These are phyloP conservation scores for Chrysaora quinquecirrha DNA, from an alignment of 30 jellyfish, hydroid and myxozoan species.

Conservation along the genomic window DNA sequence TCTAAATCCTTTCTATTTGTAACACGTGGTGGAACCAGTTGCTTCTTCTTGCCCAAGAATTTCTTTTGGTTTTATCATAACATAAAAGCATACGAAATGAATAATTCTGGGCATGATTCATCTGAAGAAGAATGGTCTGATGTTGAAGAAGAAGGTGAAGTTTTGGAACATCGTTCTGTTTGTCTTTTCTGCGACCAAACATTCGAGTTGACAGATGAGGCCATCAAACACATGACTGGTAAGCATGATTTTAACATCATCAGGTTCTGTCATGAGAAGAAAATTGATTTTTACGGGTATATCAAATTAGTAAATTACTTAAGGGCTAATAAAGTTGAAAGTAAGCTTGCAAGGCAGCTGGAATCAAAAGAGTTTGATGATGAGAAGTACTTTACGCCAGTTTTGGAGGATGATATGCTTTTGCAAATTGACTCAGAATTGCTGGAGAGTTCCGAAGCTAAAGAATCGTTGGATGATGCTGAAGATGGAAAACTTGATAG, in stretches of 20 bases:
- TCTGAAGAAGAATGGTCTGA: conserved; percentile 80
- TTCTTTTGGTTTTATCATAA: neutral
- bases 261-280: conserved; percentile 27
- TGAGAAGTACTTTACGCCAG: conserved; percentile 74
- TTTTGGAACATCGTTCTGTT: neutral
- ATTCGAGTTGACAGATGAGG: conserved; percentile 8
- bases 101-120: neutral
- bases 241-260: conserved; percentile 55
- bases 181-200: conserved; percentile 69
- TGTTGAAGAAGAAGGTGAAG: conserved; percentile 57
- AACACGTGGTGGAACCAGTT: too few species aligned
- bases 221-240: conserved; percentile 62
- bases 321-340: conserved; percentile 32
- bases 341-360: neutral
- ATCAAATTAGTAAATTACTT: conserved; percentile 68
- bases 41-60: too few species aligned
- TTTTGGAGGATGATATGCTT: conserved; percentile 72
- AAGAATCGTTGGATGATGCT: neutral
- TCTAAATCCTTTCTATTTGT: too few species aligned
- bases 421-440: conserved; percentile 76
- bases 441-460: conserved; percentile 2
- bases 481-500: conserved; percentile 44
- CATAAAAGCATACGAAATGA: neutral
- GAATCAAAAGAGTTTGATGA: conserved; percentile 28
- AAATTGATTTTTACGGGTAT: conserved; percentile 67